A percentile compares a stretch with the other conserved stretches of the same genome.
These are phyloP conservation scores for Polypedilum vanderplanki DNA, from an alignment of 1,140 invertebrate species.

Conservation along the genomic window DNA sequence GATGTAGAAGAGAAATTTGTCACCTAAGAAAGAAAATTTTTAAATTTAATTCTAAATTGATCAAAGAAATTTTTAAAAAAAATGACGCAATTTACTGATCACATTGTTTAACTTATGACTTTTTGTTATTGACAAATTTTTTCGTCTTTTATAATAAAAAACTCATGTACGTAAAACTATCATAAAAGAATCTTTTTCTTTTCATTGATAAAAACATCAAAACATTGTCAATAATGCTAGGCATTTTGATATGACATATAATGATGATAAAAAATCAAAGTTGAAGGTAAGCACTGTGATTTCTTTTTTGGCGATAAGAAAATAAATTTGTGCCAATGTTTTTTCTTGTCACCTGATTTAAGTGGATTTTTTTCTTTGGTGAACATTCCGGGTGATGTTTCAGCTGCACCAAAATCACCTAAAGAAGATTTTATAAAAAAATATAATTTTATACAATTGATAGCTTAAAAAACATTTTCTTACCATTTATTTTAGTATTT, in stretches of 20 bases:
- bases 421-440: background rate
- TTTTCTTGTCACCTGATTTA: background rate
- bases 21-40: background rate
- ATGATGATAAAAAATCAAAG: background rate
- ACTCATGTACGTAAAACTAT: background rate
- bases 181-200: background rate
- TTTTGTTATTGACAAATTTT: background rate
- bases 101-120: background rate
- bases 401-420: conserved; percentile 5
- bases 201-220: background rate
- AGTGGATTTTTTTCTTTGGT: conserved; percentile 12
- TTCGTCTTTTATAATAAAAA: background rate
- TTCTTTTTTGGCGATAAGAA: background rate
- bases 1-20: background rate
- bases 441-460: background rate
- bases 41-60: background rate
- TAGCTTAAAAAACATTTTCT: background rate
- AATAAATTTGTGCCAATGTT: background rate
- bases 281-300: background rate
- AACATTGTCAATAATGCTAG: background rate
- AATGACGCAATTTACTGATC: background rate
- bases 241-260: background rate
- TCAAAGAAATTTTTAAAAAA: background rate
- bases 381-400: background rate
- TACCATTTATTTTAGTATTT: conserved; percentile 15